phyloP scores from a whole-genome alignment of 2,113 vertebrate species.

The Mirza zaza region DNA sequence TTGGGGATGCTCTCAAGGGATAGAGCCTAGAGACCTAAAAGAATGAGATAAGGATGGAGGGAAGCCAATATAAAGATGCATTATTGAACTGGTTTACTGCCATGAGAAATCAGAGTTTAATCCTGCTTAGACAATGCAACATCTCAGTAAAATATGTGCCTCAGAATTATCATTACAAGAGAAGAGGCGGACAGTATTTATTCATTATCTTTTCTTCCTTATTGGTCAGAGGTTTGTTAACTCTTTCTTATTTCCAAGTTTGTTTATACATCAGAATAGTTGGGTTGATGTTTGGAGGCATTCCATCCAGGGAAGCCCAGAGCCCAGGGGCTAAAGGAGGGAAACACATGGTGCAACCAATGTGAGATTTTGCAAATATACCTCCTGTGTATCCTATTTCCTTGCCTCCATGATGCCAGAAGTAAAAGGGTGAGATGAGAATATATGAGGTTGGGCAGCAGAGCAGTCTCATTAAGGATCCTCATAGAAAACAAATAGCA shows the following conservation, averaged over 20 bases:
- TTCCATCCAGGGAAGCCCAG: neutral
- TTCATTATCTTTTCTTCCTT: neutral
- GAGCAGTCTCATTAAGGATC: neutral
- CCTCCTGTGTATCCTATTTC: accelerated
- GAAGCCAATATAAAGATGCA: neutral
- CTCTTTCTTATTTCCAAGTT: neutral
- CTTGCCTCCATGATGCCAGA: neutral
- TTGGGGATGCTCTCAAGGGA: neutral
- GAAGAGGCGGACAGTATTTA: neutral
- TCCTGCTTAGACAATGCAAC: neutral
- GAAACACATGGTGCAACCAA: accelerated
- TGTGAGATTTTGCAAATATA: neutral
- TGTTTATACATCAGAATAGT: neutral
- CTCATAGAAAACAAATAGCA: neutral
- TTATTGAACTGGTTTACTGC: neutral
- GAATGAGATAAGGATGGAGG: neutral
- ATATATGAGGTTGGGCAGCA: accelerated
- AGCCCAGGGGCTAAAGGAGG: neutral
- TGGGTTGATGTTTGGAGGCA: neutral
- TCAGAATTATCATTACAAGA: neutral
- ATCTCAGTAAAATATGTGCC: neutral
- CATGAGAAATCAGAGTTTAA: neutral
- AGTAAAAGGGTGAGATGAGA: neutral
- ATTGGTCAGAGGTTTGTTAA: neutral
- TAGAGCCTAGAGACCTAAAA: neutral